phyloP scores from a whole-genome alignment of 1,140 invertebrate species.

The Leucophenga varia region DNA sequence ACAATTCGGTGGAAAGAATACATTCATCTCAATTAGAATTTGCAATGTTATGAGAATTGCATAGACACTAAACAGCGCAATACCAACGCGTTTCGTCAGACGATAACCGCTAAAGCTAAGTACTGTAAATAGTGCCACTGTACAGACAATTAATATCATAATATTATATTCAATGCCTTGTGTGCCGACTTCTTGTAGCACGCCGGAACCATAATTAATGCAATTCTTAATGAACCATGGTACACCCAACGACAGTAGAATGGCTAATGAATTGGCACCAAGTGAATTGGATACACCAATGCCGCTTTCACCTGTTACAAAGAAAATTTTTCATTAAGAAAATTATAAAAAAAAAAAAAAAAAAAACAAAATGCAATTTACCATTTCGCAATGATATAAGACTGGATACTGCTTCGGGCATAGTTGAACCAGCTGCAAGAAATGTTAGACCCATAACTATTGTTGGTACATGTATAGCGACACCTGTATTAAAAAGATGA shows the following conservation, averaged over 20 bases:
- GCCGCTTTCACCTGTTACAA: conserved; percentile 69
- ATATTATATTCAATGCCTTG: conserved; percentile 65
- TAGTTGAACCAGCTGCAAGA: conserved; percentile 80
- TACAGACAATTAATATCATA: conserved; percentile 62
- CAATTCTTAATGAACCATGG: conserved; percentile 81
- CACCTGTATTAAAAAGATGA: conserved; percentile 59
- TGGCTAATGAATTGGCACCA: conserved; percentile 82
- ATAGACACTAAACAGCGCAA: conserved; percentile 64
- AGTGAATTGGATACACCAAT: conserved; percentile 85
- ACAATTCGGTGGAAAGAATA: conserved; percentile 49
- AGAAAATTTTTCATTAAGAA: background rate
- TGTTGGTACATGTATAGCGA: conserved; percentile 75
- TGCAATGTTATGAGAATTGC: conserved; percentile 59
- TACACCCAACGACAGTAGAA: conserved; percentile 79
- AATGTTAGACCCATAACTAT: conserved; percentile 91
- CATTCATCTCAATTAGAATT: conserved; percentile 53
- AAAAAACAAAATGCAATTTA: conserved; percentile 59
- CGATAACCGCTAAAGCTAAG: conserved; percentile 62
- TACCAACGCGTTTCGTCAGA: conserved; percentile 63
- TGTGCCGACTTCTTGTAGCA: conserved; percentile 51
- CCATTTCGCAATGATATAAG: conserved; percentile 79
- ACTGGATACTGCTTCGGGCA: conserved; percentile 86
- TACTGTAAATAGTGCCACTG: conserved; percentile 61
- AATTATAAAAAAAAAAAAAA: background rate
- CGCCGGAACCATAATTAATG: conserved; percentile 40